These are phyloP conservation scores for Cyanoramphus novaezelandiae DNA, from an alignment of 2,113 vertebrate genomes.

Conservation along the genomic window DNA sequence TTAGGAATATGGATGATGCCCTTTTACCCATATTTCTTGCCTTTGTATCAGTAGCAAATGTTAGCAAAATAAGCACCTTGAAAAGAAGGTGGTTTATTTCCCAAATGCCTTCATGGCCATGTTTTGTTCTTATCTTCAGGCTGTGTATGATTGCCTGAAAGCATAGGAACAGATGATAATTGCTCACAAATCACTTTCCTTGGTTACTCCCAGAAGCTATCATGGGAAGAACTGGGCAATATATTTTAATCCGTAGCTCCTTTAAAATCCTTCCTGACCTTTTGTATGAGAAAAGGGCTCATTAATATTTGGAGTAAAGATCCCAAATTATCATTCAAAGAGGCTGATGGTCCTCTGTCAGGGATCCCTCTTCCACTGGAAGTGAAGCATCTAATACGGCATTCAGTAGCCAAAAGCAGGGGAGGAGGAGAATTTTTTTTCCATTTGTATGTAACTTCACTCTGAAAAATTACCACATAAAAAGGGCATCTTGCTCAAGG, in stretches of 20 bases:
- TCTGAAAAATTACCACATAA: constrained; percentile 32
- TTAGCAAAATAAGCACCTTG: not conserved
- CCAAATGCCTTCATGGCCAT: not conserved
- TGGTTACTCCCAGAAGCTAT: not conserved
- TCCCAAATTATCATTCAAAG: not conserved
- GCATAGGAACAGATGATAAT: not conserved
- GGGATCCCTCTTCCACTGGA: not conserved
- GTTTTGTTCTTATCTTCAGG: not conserved
- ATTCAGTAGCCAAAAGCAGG: not conserved
- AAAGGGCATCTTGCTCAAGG: not conserved
- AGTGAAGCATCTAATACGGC: not conserved
- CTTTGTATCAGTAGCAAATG: not conserved
- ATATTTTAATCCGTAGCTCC: not conserved
- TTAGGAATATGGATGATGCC: not conserved
- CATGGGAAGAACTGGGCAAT: not conserved
- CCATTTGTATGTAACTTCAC: not conserved
- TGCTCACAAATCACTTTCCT: not conserved
- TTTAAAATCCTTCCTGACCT: not conserved
- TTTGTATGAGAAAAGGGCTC: not conserved
- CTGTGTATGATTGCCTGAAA: not conserved
- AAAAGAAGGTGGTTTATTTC: not conserved
- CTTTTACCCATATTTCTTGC: not conserved
- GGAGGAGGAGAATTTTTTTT: not conserved
- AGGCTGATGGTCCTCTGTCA: not conserved
- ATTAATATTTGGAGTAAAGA: not conserved